These are phyloP conservation scores for Columba janthina DNA, from an alignment of 2,113 vertebrate species.

Conservation along the genomic window DNA sequence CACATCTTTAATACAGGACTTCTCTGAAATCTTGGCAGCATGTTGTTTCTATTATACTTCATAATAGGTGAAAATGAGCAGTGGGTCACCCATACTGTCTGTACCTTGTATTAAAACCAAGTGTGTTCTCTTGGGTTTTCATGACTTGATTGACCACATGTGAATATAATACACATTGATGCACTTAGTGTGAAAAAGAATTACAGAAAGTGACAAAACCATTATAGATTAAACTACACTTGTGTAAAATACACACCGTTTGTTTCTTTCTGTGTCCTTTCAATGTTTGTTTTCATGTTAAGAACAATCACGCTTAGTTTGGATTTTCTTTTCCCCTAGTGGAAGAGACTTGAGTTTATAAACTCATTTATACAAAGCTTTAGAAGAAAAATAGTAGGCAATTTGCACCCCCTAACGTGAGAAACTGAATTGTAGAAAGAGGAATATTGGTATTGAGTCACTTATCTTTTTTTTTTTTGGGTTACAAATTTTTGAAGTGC, in stretches of 20 bases:
- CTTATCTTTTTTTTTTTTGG: background rate
- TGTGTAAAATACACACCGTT: background rate
- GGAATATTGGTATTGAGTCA: background rate
- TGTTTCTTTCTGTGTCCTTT: background rate
- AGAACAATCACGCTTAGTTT: background rate
- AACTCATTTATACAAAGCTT: background rate
- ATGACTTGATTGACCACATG: background rate
- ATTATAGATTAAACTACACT: background rate
- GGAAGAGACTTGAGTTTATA: background rate
- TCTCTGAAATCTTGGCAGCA: background rate
- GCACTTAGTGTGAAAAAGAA: background rate
- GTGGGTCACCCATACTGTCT: background rate
- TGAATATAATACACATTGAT: background rate
- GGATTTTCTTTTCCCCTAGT: background rate
- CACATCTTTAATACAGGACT: background rate
- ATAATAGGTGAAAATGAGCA: slow-evolving; percentile 13
- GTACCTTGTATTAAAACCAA: background rate
- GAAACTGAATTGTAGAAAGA: background rate
- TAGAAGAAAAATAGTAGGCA: background rate
- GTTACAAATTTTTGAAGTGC: background rate
- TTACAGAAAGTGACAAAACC: background rate
- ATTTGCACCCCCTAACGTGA: background rate
- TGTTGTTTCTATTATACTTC: background rate
- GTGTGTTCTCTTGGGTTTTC: background rate
- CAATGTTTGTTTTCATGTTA: background rate